A percentile compares a stretch with the other conserved stretches of the same genome.
Evolutionary conservation across 2,797 vertebrate genomes (phyloP).

Genomic region (Schizopygopsis malacanthus): DNA sequence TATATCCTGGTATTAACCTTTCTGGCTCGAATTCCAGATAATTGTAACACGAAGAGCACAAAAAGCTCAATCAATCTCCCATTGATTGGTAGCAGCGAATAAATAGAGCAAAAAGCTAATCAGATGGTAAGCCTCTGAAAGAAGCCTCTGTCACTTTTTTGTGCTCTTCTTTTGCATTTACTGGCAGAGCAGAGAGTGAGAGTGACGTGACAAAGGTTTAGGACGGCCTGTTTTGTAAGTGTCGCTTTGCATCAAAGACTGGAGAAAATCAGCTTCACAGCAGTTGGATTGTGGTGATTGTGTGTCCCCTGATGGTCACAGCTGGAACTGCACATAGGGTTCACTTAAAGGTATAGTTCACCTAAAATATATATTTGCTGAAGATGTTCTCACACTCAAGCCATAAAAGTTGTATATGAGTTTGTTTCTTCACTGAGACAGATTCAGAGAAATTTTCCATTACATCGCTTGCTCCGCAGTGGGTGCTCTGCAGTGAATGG

Average conservation of each 20-base stretch:
- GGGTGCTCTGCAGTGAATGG: not conserved
- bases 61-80: constrained; percentile 64
- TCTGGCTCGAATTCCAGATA: constrained; percentile 34
- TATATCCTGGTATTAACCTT: constrained; percentile 12
- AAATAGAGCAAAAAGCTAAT: constrained; percentile 55
- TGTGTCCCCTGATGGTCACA: constrained; percentile 70
- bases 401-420: no score
- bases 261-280: constrained; percentile 86
- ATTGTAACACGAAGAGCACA: constrained; percentile 51
- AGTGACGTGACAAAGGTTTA: constrained; percentile 84
- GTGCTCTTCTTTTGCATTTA: constrained; percentile 11
- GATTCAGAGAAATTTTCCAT: not conserved
- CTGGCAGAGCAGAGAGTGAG: constrained; percentile 17
- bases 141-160: constrained; percentile 12
- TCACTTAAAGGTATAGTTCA: not conserved
- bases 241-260: constrained; percentile 87
- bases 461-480: not conserved
- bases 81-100: constrained; percentile 54
- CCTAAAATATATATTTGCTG: not conserved
- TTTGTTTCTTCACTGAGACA: no score
- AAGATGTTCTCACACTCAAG: not conserved
- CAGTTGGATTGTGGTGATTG: constrained; percentile 52
- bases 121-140: constrained; percentile 51
- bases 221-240: constrained; percentile 89
- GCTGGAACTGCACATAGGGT: constrained; percentile 53